Evolutionary conservation across 2,113 vertebrate species (phyloP), one percentile per base, ranked within the genome.

Genomic region (Lota lota): DNA sequence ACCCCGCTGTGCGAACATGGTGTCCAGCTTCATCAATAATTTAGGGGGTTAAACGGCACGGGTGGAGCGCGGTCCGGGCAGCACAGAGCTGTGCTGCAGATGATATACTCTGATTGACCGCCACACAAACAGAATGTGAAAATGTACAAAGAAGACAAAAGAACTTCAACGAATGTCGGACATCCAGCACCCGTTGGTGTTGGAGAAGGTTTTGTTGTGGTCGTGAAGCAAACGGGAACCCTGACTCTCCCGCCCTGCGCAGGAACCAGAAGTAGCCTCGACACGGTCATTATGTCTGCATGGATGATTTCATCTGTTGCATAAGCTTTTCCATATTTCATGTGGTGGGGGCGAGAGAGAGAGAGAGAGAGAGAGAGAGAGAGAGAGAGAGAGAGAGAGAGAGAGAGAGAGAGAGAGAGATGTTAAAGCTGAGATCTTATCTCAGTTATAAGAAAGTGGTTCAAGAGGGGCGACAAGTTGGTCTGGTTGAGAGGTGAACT

Each of bases 311-410:
- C 68, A 73, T 61, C 56, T 54, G 79, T 91, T 93, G 90, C 85
- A n/a, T 91, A 92, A 92, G 87, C 66, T 58, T 68, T 81, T 92
- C 64, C 91, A 92, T 92, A 91, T 92, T 92, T 89, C 47, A 92
- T 83, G 54, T 65, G 12, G 18, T 20, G 11, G 21, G 8, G 4
- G 53, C 2, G 10, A 47, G 5, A 12, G 40, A 47, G 40, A 47
- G 40, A 47, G 40, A 57, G 15, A 57, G 56, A 57, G 56, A 17
- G 5, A 28, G n/a, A n/a, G n/a, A n/a, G n/a, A n/a, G n/a, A n/a
- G n/a, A n/a, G n/a, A n/a, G n/a, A n/a, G n/a, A n/a, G 50, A 53
- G 50, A 53, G 50, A 53, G 50, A 53, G 1, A 54, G 53, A 18
- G 54, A 57, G 54, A 57, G 18, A 6, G 54, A 17, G 19, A 19